These are phyloP conservation scores for Trididemnum miniatum DNA, from an alignment of 23 tunicate genomes.

Conservation along the genomic window DNA sequence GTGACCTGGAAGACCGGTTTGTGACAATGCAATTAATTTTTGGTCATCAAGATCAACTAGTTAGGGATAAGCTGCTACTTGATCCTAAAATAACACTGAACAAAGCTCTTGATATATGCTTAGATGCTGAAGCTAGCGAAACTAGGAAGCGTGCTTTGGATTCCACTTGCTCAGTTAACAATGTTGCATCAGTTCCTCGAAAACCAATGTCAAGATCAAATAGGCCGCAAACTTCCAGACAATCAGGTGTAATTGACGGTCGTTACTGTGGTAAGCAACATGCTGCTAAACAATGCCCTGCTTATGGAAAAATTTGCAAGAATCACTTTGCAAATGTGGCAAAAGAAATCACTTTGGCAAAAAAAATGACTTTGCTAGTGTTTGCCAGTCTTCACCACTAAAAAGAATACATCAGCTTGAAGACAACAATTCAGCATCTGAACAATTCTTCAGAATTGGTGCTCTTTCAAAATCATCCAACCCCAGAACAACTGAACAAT, in stretches of 20 bases:
- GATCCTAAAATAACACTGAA: not conserved
- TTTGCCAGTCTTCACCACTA: not conserved
- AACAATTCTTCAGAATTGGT: too few species aligned
- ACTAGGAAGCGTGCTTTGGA: too few species aligned
- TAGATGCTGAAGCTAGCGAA: slow-evolving; percentile 5
- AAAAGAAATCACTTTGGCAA: not conserved
- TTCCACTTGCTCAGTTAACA: too few species aligned
- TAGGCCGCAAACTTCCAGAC: not conserved
- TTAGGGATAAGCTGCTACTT: not conserved
- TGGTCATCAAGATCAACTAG: not conserved
- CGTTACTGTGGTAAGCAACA: slow-evolving; percentile 6
- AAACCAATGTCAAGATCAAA: not conserved
- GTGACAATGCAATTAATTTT: not conserved
- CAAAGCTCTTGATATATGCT: slow-evolving; percentile 5
- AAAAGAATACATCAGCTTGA: too few species aligned
- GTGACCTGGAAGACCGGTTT: not conserved
- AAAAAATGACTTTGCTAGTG: too few species aligned
- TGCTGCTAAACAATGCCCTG: not conserved
- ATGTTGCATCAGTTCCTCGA: not conserved
- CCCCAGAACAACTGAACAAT: not conserved
- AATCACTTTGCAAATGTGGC: too few species aligned
- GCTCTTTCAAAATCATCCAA: too few species aligned
- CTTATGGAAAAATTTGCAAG: slow-evolving; percentile 1
- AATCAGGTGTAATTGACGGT: too few species aligned
- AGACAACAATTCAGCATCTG: too few species aligned